A percentile compares a stretch with the other conserved stretches of the same genome.
These are phyloP conservation scores for Pangasius sanitwongsei DNA, from an alignment of 2,797 vertebrate genomes.

Conservation along the genomic window DNA sequence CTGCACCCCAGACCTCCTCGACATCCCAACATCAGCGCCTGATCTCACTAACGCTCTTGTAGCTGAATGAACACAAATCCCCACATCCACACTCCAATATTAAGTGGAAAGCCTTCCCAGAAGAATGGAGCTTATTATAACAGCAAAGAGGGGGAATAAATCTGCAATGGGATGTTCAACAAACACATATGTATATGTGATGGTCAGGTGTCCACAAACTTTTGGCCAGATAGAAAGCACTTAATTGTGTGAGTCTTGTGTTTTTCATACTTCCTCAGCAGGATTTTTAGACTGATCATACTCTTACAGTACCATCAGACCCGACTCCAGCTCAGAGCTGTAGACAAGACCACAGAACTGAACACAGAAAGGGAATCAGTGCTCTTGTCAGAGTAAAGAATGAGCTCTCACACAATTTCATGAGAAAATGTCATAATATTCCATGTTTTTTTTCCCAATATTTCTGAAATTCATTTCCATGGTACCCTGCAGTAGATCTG, in stretches of 20 bases:
- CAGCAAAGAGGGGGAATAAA: background rate
- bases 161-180: background rate
- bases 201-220: background rate
- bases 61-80: background rate
- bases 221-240: background rate
- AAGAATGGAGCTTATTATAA: no score
- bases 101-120: no score
- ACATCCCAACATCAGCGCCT: background rate
- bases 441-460: background rate
- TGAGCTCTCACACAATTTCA: background rate
- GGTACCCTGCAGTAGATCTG: background rate
- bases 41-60: background rate
- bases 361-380: background rate
- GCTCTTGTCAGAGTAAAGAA: background rate
- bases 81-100: no score
- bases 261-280: background rate
- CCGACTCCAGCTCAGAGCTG: no score
- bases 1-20: no score
- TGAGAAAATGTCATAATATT: background rate
- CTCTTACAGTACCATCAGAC: no score
- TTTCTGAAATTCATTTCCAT: background rate
- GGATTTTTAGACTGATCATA: no score
- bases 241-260: background rate
- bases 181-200: background rate
- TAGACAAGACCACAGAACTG: no score